Evolutionary conservation across 2,797 vertebrate genomes (phyloP).

Genomic region (Myotis vivesi): DNA sequence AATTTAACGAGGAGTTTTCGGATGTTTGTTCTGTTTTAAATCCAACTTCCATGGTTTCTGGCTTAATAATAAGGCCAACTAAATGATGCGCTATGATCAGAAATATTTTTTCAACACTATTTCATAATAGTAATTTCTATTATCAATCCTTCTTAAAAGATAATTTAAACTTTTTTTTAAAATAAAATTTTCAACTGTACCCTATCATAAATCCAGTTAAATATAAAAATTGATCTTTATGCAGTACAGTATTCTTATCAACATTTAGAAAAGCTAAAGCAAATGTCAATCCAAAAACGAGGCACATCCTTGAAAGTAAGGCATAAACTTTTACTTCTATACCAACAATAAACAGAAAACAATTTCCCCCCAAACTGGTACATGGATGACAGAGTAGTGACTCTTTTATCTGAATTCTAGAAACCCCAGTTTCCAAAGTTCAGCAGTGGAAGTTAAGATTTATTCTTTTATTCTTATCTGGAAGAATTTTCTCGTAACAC

Average conservation of each 20-base stretch:
- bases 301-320: not conserved
- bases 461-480: not conserved
- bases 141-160: slow-evolving; percentile 7
- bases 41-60: not conserved
- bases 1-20: not conserved
- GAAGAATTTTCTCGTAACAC: slow-evolving; percentile 21
- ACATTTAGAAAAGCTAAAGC: slow-evolving; percentile 22
- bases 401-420: not conserved
- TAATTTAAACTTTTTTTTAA: not conserved
- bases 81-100: not conserved
- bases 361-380: not conserved
- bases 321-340: not conserved
- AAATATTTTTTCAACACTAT: slow-evolving; percentile 23
- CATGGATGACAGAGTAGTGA: not conserved
- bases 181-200: not conserved
- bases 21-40: slow-evolving; percentile 16
- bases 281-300: not conserved
- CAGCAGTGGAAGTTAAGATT: not conserved
- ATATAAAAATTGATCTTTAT: not conserved
- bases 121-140: slow-evolving; percentile 26
- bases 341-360: slow-evolving; percentile 10
- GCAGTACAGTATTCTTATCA: not conserved
- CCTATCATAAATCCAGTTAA: slow-evolving; percentile 22
- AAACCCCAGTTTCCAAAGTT: not conserved
- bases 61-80: not conserved